These are phyloP conservation scores for Peromyscus melanophrys DNA, from an alignment of 2,797 vertebrate genomes.

Conservation along the genomic window DNA sequence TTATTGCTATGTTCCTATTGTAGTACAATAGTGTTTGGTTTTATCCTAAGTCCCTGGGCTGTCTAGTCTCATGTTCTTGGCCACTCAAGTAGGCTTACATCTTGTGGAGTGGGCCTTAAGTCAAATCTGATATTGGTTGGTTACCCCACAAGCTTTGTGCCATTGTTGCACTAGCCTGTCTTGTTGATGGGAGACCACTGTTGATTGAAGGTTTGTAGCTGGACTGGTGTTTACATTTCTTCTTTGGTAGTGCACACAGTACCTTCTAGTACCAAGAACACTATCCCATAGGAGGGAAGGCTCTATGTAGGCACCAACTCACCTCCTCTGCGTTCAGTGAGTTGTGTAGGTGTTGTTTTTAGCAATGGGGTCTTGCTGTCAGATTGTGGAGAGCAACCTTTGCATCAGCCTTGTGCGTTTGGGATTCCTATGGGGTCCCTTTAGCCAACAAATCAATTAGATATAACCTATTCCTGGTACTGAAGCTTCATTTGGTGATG, in stretches of 20 bases:
- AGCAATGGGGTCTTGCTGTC: neutral
- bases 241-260: too few species aligned
- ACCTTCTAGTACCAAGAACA: neutral
- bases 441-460: neutral
- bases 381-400: neutral
- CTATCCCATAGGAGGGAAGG: neutral
- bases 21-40: neutral
- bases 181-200: neutral
- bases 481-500: neutral
- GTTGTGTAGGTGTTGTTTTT: neutral
- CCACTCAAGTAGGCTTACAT: neutral
- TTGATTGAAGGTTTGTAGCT: neutral
- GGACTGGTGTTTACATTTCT: neutral
- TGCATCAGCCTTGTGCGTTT: neutral
- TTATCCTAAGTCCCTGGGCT: too few species aligned
- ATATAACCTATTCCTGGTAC: neutral
- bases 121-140: neutral
- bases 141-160: neutral
- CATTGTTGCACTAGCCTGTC: neutral
- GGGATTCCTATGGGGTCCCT: neutral
- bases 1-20: neutral
- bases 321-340: neutral
- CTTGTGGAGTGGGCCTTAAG: neutral
- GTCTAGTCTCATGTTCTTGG: neutral
- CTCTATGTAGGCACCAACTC: neutral